These are phyloP conservation scores for Macrophya alboannulata DNA, from an alignment of 2,888 invertebrate genomes.

Conservation along the genomic window DNA sequence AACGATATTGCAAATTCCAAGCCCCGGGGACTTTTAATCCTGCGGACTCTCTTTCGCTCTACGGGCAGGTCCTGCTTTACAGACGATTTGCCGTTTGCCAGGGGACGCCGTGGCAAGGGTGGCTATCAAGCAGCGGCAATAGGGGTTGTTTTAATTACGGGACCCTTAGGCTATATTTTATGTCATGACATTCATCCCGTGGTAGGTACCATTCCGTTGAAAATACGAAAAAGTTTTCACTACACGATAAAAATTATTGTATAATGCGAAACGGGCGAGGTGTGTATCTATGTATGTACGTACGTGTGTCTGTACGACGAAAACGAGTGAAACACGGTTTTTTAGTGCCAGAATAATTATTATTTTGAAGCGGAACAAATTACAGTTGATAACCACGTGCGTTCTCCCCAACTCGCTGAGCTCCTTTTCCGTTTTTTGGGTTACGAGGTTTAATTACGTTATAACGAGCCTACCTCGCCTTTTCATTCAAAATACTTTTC, in stretches of 20 bases:
- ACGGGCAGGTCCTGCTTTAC: slow-evolving; percentile 43
- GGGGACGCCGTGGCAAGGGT: slow-evolving; percentile 17
- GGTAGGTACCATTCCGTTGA: neutral
- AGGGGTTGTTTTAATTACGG: slow-evolving; percentile 56
- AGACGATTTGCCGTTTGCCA: slow-evolving; percentile 45
- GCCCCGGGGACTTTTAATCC: slow-evolving; percentile 25
- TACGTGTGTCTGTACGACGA: neutral
- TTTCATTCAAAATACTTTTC: slow-evolving; percentile 25
- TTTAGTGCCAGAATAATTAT: slow-evolving; percentile 2
- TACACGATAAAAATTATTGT: slow-evolving; percentile 3
- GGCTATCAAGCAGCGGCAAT: slow-evolving; percentile 40
- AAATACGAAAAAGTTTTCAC: slow-evolving; percentile 38
- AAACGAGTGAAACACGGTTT: neutral
- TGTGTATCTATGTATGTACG: neutral
- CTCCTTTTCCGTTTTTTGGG: slow-evolving; percentile 17
- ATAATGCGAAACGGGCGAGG: neutral
- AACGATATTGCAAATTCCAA: slow-evolving; percentile 50
- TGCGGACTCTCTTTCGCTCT: slow-evolving; percentile 26
- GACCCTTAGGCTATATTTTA: slow-evolving; percentile 50
- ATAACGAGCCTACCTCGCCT: slow-evolving; percentile 6
- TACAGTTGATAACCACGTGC: neutral
- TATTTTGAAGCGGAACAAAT: slow-evolving; percentile 10
- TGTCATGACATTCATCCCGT: slow-evolving; percentile 36
- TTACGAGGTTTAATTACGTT: slow-evolving; percentile 31
- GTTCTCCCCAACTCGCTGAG: neutral